These are phyloP conservation scores for Larimichthys crocea DNA, from an alignment of 2,113 vertebrate species.

Conservation along the genomic window DNA sequence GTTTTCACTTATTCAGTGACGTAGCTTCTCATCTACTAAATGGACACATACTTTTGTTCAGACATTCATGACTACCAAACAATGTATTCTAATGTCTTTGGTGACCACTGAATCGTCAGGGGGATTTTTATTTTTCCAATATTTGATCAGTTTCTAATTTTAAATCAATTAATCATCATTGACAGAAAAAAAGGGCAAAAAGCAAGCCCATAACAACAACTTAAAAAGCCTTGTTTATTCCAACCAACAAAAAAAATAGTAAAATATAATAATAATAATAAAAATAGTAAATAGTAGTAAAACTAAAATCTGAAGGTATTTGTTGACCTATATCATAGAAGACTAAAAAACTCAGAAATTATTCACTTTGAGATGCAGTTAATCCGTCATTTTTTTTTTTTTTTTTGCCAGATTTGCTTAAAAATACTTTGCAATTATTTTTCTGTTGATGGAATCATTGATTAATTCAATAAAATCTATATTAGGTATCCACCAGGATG, in stretches of 20 bases:
- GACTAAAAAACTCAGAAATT: neutral
- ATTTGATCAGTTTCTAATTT: too few species aligned
- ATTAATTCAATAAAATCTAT: neutral
- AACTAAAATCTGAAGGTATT: neutral
- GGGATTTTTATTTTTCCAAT: too few species aligned
- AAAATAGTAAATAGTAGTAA: too few species aligned
- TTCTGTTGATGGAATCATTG: neutral
- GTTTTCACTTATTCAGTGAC: neutral
- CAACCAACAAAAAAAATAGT: neutral
- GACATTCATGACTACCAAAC: too few species aligned
- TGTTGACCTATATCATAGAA: neutral
- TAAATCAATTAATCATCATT: too few species aligned
- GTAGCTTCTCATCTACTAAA: too few species aligned
- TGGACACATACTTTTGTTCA: too few species aligned
- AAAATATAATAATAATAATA: too few species aligned
- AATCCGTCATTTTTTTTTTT: too few species aligned
- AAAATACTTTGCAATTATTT: neutral
- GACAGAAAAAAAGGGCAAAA: too few species aligned
- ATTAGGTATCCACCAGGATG: neutral
- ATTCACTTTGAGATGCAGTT: neutral
- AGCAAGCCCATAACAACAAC: neutral
- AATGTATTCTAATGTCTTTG: too few species aligned
- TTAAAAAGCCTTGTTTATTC: neutral
- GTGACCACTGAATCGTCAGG: too few species aligned
- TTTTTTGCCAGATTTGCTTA: neutral